Evolutionary conservation across 2,888 invertebrate species (phyloP).

Genomic region (Melipona bicolor): DNA sequence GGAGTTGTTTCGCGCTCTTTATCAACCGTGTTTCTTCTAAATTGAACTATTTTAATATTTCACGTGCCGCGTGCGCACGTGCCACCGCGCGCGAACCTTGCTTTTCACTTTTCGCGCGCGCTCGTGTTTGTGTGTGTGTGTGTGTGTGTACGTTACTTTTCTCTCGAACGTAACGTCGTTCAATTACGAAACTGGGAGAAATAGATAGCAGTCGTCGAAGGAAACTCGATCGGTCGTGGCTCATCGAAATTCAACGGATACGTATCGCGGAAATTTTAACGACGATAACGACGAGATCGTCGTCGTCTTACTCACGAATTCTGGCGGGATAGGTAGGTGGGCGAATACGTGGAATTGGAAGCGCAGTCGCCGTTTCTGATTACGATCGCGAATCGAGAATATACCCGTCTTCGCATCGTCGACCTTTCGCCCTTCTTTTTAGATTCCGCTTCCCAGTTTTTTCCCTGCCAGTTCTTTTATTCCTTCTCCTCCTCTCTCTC

Average conservation of each 20-base stretch:
- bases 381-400: constrained; percentile 67
- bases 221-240: constrained; percentile 13
- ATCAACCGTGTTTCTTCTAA: background rate
- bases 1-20: background rate
- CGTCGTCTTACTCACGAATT: constrained; percentile 61
- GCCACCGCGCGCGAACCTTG: background rate
- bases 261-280: constrained; percentile 59
- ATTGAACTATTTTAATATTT: background rate
- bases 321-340: constrained; percentile 39
- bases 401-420: constrained; percentile 43
- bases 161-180: background rate
- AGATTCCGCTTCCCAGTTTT: background rate
- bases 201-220: background rate
- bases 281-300: constrained; percentile 48
- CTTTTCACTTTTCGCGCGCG: background rate
- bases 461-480: background rate
- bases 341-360: constrained; percentile 65
- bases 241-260: constrained; percentile 54
- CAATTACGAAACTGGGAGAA: constrained; percentile 7
- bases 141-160: background rate
- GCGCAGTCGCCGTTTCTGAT: constrained; percentile 67
- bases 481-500: background rate
- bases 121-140: rapidly evolving
- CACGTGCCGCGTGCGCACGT: background rate
- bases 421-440: constrained; percentile 17